These are phyloP conservation scores for Paedocypris sp. DNA, from an alignment of 2,113 vertebrate species.

Conservation along the genomic window DNA sequence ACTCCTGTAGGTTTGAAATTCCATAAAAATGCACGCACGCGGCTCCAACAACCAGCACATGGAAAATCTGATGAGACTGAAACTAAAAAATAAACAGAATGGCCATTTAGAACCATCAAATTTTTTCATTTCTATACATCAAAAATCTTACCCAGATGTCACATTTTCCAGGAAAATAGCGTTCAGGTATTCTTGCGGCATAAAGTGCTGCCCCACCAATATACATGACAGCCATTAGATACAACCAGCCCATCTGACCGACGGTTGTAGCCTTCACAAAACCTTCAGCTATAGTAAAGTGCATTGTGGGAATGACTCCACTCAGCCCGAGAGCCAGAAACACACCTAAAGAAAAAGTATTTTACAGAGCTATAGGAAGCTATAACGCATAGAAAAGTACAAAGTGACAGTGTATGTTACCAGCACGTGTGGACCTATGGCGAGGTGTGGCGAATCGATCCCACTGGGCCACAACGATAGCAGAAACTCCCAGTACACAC, in stretches of 20 bases:
- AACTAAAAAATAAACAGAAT: slow-evolving; percentile 79
- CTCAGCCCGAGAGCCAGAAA: slow-evolving; percentile 93
- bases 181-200: slow-evolving; percentile 90
- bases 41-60: slow-evolving; percentile 89
- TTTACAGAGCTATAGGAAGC: neutral
- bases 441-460: slow-evolving; percentile 95
- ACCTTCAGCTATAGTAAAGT: slow-evolving; percentile 94
- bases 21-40: slow-evolving; percentile 96
- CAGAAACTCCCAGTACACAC: slow-evolving; percentile 88
- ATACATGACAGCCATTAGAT: slow-evolving; percentile 97
- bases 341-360: slow-evolving; percentile 62
- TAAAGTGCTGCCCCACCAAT: slow-evolving; percentile 92
- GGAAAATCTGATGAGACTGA: slow-evolving; percentile 97
- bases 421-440: slow-evolving; percentile 78
- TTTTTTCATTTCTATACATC: no score
- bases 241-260: slow-evolving; percentile 98
- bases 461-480: slow-evolving; percentile 96
- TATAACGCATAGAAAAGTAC: neutral
- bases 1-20: slow-evolving; percentile 94
- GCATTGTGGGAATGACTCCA: slow-evolving; percentile 93
- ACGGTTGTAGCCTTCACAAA: slow-evolving; percentile 97
- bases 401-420: neutral
- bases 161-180: slow-evolving; percentile 94
- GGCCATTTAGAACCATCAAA: no score
- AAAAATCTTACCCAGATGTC: slow-evolving; percentile 97